Conservation (phyloP, 2,888 invertebrate genomes). For the Himalopsyche kuldschensis region DNA sequence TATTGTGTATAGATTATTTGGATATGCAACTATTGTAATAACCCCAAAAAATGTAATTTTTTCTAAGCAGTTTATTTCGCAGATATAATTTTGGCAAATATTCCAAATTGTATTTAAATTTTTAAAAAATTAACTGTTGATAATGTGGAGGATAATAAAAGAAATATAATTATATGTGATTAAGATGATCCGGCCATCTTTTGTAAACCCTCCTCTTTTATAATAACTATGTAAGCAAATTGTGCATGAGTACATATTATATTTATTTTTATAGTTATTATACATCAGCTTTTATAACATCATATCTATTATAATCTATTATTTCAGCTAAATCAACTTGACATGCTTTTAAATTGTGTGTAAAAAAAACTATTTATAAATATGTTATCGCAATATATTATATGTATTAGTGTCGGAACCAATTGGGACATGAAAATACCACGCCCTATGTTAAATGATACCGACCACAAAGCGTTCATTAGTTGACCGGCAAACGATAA, state of each 20-base stretch:
- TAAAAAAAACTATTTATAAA: not conserved
- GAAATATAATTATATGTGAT: too few species aligned
- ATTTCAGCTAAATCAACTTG: constrained; percentile 28
- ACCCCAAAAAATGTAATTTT: too few species aligned
- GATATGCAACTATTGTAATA: too few species aligned
- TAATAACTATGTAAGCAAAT: constrained; percentile 8
- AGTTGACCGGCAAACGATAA: constrained; percentile 45
- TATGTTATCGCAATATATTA: constrained; percentile 2
- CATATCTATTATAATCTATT: constrained; percentile 21
- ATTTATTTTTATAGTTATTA: constrained; percentile 11
- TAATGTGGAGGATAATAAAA: too few species aligned
- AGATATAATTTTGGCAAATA: too few species aligned
- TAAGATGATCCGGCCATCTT: not conserved
- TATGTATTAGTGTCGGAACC: constrained; percentile 48
- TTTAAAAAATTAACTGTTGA: too few species aligned
- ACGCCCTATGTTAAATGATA: constrained; percentile 53
- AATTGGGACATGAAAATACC: constrained; percentile 55
- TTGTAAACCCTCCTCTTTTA: not conserved
- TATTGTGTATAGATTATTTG: too few species aligned
- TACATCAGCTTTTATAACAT: not conserved
- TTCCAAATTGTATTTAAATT: too few species aligned
- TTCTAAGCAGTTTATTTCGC: too few species aligned
- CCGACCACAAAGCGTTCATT: constrained; percentile 59
- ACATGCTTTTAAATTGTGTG: constrained; percentile 16
- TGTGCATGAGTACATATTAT: constrained; percentile 24